Conservation (phyloP, 2,888 invertebrate genomes). For the Acanthosepion esculentum region DNA sequence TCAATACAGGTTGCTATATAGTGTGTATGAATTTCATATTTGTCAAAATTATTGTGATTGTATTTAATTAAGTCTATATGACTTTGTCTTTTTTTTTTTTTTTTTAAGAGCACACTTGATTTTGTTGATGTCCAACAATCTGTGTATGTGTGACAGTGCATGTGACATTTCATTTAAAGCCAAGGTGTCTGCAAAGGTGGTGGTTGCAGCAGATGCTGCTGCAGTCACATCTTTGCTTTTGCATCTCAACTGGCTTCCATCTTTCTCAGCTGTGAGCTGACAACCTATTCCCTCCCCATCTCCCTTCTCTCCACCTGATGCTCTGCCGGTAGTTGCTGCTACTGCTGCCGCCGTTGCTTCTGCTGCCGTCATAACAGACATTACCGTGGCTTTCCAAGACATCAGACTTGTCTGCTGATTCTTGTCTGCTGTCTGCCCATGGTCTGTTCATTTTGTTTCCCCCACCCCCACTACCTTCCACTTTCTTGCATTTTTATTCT, state of each 20-base stretch:
- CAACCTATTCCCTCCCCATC: background rate
- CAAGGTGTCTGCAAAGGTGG: no score
- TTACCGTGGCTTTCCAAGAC: background rate
- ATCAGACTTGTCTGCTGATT: constrained; percentile 37
- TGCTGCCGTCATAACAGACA: background rate
- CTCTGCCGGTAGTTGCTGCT: background rate
- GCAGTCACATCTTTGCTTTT: background rate
- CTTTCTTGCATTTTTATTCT: background rate
- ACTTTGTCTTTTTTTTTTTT: background rate
- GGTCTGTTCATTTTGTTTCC: no score
- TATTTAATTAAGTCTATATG: background rate
- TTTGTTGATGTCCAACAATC: background rate
- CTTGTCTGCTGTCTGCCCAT: background rate
- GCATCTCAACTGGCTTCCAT: background rate
- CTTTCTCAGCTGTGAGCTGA: background rate
- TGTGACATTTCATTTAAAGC: background rate
- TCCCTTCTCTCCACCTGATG: background rate
- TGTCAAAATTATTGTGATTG: background rate
- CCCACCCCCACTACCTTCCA: background rate
- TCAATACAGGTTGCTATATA: background rate
- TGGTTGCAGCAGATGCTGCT: no score
- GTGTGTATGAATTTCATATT: background rate
- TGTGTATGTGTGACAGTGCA: background rate
- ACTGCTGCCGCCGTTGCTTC: background rate
- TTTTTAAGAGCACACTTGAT: no score